Base-by-base conservation (phyloP, 2,113 vertebrate genomes). In the Osmerus eperlanus region DNA sequence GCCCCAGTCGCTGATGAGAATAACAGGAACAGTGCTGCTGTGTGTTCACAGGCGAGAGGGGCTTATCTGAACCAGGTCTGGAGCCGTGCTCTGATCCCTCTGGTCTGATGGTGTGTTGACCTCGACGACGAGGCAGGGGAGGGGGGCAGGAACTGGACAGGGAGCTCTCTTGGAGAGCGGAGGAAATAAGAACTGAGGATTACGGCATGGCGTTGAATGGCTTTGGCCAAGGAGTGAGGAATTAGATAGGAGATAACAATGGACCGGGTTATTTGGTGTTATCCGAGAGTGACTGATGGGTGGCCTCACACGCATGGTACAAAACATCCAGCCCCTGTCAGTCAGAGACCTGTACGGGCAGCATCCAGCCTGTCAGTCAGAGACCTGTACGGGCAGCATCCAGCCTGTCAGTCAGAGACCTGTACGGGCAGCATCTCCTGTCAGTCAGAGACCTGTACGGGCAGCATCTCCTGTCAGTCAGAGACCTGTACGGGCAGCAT, bases 231-330 rank as follows among this genome's bases (percentile, higher is more conserved):
- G 70, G 68, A 78, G 65, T 52, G 68, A 82, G 67, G 81, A 82
- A 84, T 85, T 85, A 85, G 84, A 80, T 76, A 66, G 60, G 65
- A 74, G 85, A 82, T 85, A 85, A 85, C 80, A 87, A 84, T 76
- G 68, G 80, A 78, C 62, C 53, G 66, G 73, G 80, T 79, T 84
- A 81, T 83, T 78, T 72, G 69, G 76, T 82, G 74, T 85, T 85
- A 85, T 84, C 83, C 16, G 62, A 13, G 52, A 67, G 69, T 75
- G 74, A 78, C 70, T 78, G 81, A 67, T 79, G 71, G 81, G 72
- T 75, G 52, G 75, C 78, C 80, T 75, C 70, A 68, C 73, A 69
- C 66, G 28, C 75, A 56, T 67, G 73, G 61, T 68, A 67, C 28
- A 77, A 78, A 78, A 68, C 71, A 71, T 51, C 63, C 5, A 11